Evolutionary conservation across 2,113 vertebrate genomes (phyloP), one percentile per base, ranked within the genome.

Genomic region (Urocitellus parryii): DNA sequence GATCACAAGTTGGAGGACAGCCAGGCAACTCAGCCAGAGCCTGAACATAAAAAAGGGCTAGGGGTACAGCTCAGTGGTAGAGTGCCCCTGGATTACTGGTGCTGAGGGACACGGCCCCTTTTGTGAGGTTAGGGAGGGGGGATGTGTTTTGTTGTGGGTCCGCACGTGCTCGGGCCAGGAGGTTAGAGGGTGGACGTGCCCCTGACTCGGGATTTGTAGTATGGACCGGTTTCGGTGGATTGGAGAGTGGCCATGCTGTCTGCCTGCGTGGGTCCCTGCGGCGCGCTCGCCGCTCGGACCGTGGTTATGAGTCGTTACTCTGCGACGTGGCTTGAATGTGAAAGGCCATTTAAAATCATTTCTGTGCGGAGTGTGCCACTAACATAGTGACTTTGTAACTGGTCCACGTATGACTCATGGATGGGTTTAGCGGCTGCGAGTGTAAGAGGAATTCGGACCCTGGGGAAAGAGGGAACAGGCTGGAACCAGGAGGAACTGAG

Each of bases 331-430:
- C 13, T 42, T 29, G 22, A 8, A 2, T n/a, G n/a, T 22, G 27
- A 24, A n/a, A 45, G 18, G 32, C 65, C 4, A 0, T 32, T 37
- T 45, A 67, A 53, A 72, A 65, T 42, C 0, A 14, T 17, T 53
- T 63, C 34, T 65, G n/a, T 2, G 11, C 29, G 25, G 29, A 34
- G 17, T 24, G 48, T 5, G 4, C 29, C 18, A 3, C n/a, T 0
- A 11, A 4, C 20, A 0, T 20, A 22, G 10, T n/a, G 74, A 74
- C 27, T 25, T n/a, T 29, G 56, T 81, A 68, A 68, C 53, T 56
- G 74, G 67, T 73, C 4, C 24, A 53, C n/a, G 2, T 29, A 1
- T 72, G 51, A 86, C 79, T 18, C 27, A 8, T 8, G 12, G 37
- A 37, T 6, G 5, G 3, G 20, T 74, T 58, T 67, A n/a, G 14